phyloP scores from a whole-genome alignment of 2,888 invertebrate genomes.

The Drosophila macrospina region DNA sequence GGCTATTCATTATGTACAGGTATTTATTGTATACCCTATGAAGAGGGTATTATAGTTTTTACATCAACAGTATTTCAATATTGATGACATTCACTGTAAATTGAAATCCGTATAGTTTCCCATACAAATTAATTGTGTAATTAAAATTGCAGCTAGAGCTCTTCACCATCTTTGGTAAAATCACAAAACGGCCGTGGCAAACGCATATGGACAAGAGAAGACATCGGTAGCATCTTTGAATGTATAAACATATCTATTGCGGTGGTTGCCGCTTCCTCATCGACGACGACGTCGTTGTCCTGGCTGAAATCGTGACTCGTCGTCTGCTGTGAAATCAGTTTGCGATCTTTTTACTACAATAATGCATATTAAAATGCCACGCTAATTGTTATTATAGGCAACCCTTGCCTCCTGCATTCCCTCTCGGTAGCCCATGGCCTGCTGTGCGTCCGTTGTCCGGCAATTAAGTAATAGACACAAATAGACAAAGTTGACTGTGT shows the following conservation, averaged over 20 bases:
- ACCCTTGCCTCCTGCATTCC: conserved; percentile 19
- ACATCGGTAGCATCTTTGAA: conserved; percentile 11
- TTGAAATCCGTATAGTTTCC: conserved; percentile 25
- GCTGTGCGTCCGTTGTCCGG: conserved; percentile 41
- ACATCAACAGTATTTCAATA: not conserved
- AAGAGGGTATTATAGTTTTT: not conserved
- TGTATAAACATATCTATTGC: conserved; percentile 8
- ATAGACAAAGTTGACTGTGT: conserved; percentile 18
- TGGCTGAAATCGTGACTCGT: conserved; percentile 64
- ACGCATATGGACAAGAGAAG: conserved; percentile 47
- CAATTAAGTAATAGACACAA: conserved; percentile 78
- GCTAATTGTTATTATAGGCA: conserved; percentile 78
- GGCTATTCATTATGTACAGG: conserved; percentile 28
- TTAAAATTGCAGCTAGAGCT: conserved; percentile 45
- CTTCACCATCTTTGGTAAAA: conserved; percentile 34
- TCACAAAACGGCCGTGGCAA: conserved; percentile 14
- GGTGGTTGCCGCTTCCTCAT: conserved; percentile 26
- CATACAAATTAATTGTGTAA: conserved; percentile 68
- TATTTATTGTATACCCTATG: conserved; percentile 10
- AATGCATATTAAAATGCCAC: conserved; percentile 82
- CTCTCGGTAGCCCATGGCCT: not conserved
- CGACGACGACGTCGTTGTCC: conserved; percentile 49
- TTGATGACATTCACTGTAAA: not conserved
- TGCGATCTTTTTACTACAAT: conserved; percentile 76
- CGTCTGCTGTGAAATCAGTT: conserved; percentile 70